These are phyloP conservation scores for Parapristionchus giblindavisi DNA, from an alignment of 2,888 invertebrate genomes.

Conservation along the genomic window DNA sequence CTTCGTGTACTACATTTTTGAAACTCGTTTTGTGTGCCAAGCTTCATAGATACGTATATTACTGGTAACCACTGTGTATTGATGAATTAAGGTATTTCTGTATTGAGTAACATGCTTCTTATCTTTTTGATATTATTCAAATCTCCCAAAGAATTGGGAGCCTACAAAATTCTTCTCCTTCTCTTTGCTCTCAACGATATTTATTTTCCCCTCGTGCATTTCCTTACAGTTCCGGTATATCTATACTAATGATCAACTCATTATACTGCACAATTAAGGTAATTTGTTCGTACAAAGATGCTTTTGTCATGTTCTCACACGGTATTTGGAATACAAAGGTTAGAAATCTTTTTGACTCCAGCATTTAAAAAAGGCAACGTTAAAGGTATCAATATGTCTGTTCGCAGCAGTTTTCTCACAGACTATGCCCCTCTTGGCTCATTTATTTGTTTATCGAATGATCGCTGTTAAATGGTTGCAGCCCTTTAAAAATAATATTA, in stretches of 20 bases:
- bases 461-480: conserved; percentile 10
- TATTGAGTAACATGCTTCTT: not conserved
- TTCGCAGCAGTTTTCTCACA: conserved; percentile 10
- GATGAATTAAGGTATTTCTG: conserved; percentile 7
- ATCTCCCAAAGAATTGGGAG: conserved; percentile 15
- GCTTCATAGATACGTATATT: no score
- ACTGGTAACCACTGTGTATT: no score
- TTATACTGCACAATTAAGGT: not conserved
- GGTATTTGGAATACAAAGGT: conserved; percentile 11
- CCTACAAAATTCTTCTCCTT: conserved; percentile 14
- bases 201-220: conserved; percentile 14
- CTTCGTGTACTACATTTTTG: no score
- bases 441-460: conserved; percentile 20
- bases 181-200: conserved; percentile 13
- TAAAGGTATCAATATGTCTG: conserved; percentile 1
- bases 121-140: conserved; percentile 7
- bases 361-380: no score
- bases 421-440: conserved; percentile 14
- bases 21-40: no score
- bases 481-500: not conserved
- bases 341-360: no score
- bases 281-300: conserved; percentile 27
- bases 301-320: conserved; percentile 17
- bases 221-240: conserved; percentile 4
- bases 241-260: not conserved